Percentiles rank a stretch among this genome's conserved stretches.
These are phyloP conservation scores for Cotesia congregata DNA, from an alignment of 2,888 invertebrate genomes.

Conservation along the genomic window DNA sequence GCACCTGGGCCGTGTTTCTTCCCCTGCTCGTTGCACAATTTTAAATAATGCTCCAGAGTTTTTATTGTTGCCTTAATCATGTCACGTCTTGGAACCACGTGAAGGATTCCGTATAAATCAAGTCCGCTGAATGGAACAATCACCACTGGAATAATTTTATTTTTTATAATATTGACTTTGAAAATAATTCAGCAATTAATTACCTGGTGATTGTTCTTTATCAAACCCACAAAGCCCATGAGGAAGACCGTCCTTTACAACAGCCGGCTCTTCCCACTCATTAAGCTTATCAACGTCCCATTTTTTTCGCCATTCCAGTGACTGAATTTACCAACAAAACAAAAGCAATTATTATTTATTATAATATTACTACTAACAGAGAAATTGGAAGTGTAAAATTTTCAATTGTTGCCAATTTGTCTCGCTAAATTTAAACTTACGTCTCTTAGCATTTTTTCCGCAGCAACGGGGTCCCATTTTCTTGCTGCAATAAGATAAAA, in stretches of 20 bases:
- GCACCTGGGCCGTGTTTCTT: constrained; percentile 76
- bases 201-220: constrained; percentile 86
- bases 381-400: constrained; percentile 21
- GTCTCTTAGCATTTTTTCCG: constrained; percentile 91
- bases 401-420: constrained; percentile 17
- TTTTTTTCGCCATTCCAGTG: constrained; percentile 80
- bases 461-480: constrained; percentile 88
- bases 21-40: constrained; percentile 75
- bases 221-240: constrained; percentile 86
- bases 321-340: constrained; percentile 70
- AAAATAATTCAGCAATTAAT: constrained; percentile 22
- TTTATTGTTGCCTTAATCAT: constrained; percentile 80
- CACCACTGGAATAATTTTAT: constrained; percentile 73
- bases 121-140: constrained; percentile 85
- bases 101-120: constrained; percentile 86
- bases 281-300: constrained; percentile 82
- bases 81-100: constrained; percentile 80
- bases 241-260: constrained; percentile 80
- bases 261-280: constrained; percentile 81
- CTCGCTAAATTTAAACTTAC: constrained; percentile 74
- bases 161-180: background rate
- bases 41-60: constrained; percentile 78
- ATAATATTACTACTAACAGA: constrained; percentile 5
- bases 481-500: constrained; percentile 76
- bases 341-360: background rate